phyloP scores from a whole-genome alignment of 2,888 invertebrate species.

The Homarus gammarus region DNA sequence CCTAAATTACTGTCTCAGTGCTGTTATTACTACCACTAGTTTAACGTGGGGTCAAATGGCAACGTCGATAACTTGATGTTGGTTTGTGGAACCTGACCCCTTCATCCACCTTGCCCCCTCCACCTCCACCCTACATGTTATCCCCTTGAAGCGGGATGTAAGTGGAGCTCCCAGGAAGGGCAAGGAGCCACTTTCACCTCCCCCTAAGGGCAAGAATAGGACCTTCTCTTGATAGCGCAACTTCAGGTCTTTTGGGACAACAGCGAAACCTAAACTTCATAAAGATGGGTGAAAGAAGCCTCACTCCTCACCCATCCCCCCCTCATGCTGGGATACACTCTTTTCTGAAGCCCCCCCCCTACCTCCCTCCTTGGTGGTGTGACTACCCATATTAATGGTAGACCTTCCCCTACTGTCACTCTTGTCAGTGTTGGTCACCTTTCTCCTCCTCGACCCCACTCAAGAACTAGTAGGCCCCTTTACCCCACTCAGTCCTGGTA shows the following conservation, averaged over 20 bases:
- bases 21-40: neutral
- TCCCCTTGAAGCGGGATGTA: too few relatives aligned
- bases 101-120: neutral
- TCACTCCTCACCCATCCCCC: neutral
- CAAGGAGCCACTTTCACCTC: neutral
- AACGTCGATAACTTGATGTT: conserved; percentile 1
- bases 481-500: too few relatives aligned
- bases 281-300: neutral
- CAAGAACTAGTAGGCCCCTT: too few relatives aligned
- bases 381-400: too few relatives aligned
- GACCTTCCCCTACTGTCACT: too few relatives aligned
- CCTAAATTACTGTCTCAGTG: neutral
- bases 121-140: neutral
- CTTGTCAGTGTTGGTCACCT: too few relatives aligned
- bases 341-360: too few relatives aligned
- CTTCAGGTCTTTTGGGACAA: neutral
- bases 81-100: neutral
- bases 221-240: neutral
- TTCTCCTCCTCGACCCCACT: too few relatives aligned
- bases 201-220: neutral
- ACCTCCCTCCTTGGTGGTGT: neutral
- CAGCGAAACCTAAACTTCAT: neutral
- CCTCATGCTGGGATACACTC: neutral
- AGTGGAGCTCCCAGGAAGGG: neutral
- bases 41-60: conserved; percentile 1